Percentiles rank a stretch among this genome's conserved stretches.
phyloP scores from a whole-genome alignment of 2,113 vertebrate species.

The Calcarius ornatus region DNA sequence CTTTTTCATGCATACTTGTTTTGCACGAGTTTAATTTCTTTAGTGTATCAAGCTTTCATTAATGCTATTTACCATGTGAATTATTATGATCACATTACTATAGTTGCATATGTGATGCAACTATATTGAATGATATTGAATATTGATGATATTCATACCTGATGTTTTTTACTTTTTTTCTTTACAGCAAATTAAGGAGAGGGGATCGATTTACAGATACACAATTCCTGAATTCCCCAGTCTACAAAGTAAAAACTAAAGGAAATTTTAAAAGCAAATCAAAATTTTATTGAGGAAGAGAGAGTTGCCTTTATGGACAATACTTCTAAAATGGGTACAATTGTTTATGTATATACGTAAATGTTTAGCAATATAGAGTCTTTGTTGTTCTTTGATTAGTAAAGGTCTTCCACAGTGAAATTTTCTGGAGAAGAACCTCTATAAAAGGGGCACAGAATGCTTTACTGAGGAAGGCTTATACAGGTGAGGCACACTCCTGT shows the following conservation, averaged over 20 bases:
- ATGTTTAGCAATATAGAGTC: background rate
- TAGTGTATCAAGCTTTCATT: background rate
- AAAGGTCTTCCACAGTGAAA: background rate
- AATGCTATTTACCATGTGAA: background rate
- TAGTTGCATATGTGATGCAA: background rate
- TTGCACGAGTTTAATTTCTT: background rate
- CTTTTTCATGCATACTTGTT: background rate
- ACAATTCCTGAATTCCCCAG: slow-evolving; percentile 35
- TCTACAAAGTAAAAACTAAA: slow-evolving; percentile 28
- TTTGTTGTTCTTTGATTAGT: background rate
- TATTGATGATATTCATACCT: background rate
- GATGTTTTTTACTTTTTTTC: background rate
- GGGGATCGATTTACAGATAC: slow-evolving; percentile 57
- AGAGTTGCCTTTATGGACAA: background rate
- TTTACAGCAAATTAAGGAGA: slow-evolving; percentile 76
- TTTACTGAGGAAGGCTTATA: background rate
- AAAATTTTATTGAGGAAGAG: slow-evolving; percentile 30
- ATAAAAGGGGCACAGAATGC: background rate
- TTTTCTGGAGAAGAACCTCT: background rate
- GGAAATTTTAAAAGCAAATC: slow-evolving; percentile 62
- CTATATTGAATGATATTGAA: no score
- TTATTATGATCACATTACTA: background rate
- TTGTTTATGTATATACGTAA: background rate
- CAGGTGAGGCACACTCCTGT: background rate
- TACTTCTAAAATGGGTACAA: background rate